Evolutionary conservation across 1,140 invertebrate genomes (phyloP), one percentile per base, ranked within the genome.

Genomic region (Ladona fulva): DNA sequence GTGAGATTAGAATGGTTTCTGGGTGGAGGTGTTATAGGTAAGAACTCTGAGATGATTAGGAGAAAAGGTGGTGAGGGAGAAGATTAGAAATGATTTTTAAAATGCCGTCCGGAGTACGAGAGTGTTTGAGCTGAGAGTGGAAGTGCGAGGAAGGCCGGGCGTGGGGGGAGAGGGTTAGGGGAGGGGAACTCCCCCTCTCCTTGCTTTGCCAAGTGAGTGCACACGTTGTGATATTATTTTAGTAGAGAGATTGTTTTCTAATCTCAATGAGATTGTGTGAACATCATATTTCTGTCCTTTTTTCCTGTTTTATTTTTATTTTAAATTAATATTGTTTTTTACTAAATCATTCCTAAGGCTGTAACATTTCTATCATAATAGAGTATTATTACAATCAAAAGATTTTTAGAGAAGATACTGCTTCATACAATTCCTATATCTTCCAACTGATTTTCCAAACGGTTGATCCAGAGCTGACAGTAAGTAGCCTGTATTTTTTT

Each of bases 191-290:
- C 12, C 52, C 52, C n/a, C 52, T 66, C 52, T 12, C 52, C 52
- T 66, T 22, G 52, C 52, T 66, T 66, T 66, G 52, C 52, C 52
- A 66, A 66, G 52, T 66, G 52, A 66, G 52, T 66, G 52, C 52
- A 66, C 52, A 66, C 52, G 52, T 66, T 66, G 52, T 66, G 52
- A 66, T 66, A 66, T 66, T 66, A 66, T 66, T 66, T 66, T 66
- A 66, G 52, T 66, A 66, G 52, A 66, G 52, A 66, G 52, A 66
- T 66, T 66, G 52, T 66, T 66, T 66, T 66, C 52, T 66, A 66
- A 66, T 66, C 52, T 66, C 52, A 66, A 66, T 66, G 52, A 66
- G 52, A 66, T 66, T 66, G 52, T 66, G 52, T 66, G 52, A 66
- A 66, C 52, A 66, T 66, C 52, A 66, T 66, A 66, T 66, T 66